These are phyloP conservation scores for Nyctalus aviator DNA, from an alignment of 2,797 vertebrate species.

Conservation along the genomic window DNA sequence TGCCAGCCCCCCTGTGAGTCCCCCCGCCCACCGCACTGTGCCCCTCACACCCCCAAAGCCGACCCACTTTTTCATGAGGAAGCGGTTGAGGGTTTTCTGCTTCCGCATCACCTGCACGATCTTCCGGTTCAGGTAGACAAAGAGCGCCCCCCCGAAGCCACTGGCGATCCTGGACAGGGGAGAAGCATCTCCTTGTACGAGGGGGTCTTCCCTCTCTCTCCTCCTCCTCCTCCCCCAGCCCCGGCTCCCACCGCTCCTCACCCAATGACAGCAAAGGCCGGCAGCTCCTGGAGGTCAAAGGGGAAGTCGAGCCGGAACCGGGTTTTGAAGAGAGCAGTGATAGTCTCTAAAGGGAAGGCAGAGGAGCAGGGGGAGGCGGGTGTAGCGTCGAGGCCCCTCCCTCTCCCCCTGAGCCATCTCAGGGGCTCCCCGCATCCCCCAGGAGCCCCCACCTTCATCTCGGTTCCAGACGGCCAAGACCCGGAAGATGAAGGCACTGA, in stretches of 20 bases:
- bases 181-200: not conserved
- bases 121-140: conserved; percentile 97
- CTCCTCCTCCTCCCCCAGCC: not conserved
- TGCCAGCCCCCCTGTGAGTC: not conserved
- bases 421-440: not conserved
- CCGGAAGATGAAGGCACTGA: conserved; percentile 99
- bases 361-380: conserved; percentile 4
- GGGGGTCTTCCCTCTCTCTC: not conserved
- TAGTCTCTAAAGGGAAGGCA: conserved; percentile 91
- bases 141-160: conserved; percentile 95
- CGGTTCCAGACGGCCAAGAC: conserved; percentile 98
- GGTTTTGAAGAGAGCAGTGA: conserved; percentile 98
- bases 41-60: not conserved
- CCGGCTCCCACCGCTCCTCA: conserved; percentile 80
- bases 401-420: not conserved
- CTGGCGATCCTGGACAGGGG: conserved; percentile 93
- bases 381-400: not conserved
- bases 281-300: conserved; percentile 98
- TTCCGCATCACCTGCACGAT: conserved; percentile 98
- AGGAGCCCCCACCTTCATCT: conserved; percentile 92
- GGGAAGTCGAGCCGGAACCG: conserved; percentile 97
- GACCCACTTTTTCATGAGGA: conserved; percentile 99
- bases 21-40: too few relatives aligned
- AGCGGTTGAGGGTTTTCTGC: conserved; percentile 98
- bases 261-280: conserved; percentile 97